Evolutionary conservation across 2,888 invertebrate species (phyloP).

Genomic region (Bibio marci): DNA sequence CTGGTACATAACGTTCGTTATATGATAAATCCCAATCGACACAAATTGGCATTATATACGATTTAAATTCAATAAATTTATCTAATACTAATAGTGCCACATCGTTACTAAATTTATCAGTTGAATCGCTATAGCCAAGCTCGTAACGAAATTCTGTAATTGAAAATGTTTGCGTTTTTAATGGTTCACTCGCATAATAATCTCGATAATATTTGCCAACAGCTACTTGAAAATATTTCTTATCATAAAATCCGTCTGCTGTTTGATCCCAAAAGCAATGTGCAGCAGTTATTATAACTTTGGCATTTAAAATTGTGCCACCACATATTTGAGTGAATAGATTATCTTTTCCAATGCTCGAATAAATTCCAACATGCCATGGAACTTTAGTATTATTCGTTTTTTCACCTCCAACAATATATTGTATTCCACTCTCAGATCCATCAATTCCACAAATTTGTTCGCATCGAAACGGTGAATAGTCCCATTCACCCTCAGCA

Average conservation of each 20-base stretch:
- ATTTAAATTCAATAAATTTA: constrained; percentile 16
- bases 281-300: constrained; percentile 7
- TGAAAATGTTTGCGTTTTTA: constrained; percentile 8
- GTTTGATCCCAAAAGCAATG: constrained; percentile 10
- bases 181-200: constrained; percentile 7
- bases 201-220: constrained; percentile 9
- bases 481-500: constrained; percentile 16
- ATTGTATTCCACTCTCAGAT: constrained; percentile 1
- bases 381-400: constrained; percentile 3
- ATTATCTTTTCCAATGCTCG: not conserved
- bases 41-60: constrained; percentile 24
- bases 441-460: constrained; percentile 16
- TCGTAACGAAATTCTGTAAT: constrained; percentile 8
- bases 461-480: constrained; percentile 13
- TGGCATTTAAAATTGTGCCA: constrained; percentile 6
- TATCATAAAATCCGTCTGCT: not conserved
- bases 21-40: constrained; percentile 14
- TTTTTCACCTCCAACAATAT: constrained; percentile 1
- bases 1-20: constrained; percentile 5
- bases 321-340: constrained; percentile 5
- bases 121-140: constrained; percentile 2
- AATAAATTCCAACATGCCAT: constrained; percentile 8
- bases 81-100: constrained; percentile 21
- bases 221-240: constrained; percentile 4
- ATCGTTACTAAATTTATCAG: constrained; percentile 15